Evolutionary conservation across 2,797 vertebrate genomes (phyloP), one percentile per base, ranked within the genome.

Genomic region (Knipowitschia caucasica): DNA sequence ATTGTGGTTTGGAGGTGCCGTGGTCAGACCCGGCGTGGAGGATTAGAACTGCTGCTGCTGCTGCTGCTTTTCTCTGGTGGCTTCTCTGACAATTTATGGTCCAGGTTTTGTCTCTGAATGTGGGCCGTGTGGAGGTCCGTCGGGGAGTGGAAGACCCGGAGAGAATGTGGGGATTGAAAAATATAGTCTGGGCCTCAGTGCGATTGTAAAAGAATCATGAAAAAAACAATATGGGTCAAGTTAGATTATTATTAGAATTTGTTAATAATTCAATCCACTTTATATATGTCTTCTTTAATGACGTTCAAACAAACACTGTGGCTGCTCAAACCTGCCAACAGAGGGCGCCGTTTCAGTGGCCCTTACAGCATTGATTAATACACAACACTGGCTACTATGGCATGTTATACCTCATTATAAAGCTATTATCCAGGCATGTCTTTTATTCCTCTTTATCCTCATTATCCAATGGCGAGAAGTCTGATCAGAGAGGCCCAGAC

Each of bases 31-130:
- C 44, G 12, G 25, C 15, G 20, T 26, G 5, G 15, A 1, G 44
- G n/a, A 46, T 46, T 46, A 46, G 25, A 46, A 10, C 2, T 25
- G 15, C 2, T 1, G 25, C 9, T n/a, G n/a, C n/a, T n/a, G n/a
- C n/a, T n/a, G n/a, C n/a, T n/a, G n/a, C n/a, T n/a, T n/a, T 10
- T 46, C 44, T 46, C 44, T 20, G 26, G 44, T 20, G 44, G 26
- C 18, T 46, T 18, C 44, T 18, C 10, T 46, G 44, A 46, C 44
- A 18, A 46, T 46, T 46, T 26, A 20, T 46, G 29, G 30, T 46
- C 44, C 44, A 45, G 43, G 43, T 45, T 27, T 45, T 45, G 43
- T 45, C 25, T 45, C 14, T 23, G 9, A 46, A 12, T 0, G 9
- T 1, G 1, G 15, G 1, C 14, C 14, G 25, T 1, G 25, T 10